Base-by-base conservation (phyloP, 2,888 invertebrate genomes). In the Boloria euphrosyne region DNA sequence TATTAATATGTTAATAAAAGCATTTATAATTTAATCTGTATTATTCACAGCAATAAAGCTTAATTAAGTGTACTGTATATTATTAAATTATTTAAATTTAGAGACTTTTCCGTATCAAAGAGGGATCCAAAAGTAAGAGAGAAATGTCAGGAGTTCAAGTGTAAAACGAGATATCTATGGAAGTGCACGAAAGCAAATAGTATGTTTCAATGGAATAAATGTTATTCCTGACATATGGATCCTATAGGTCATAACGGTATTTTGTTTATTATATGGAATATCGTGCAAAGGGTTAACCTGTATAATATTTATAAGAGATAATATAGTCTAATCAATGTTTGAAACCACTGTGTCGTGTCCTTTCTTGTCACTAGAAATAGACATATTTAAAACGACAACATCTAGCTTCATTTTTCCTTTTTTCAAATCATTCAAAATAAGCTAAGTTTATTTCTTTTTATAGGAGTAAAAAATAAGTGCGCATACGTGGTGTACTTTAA, bases 101-200 rank as follows among this genome's bases (percentile, higher is more conserved):
- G 55, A 43, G 61, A 65, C 62, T 62, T 55, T 60, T 53, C 27
- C 52, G 67, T 65, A 62, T 67, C 54, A 62, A 44, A 55, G 62
- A 52, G 59, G 50, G 65, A 61, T 66, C 22, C 62, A 62, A 17
- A 65, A 65, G 64, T 62, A 61, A 61, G 64, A 59, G 64, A 62
- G 61, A 64, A 61, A 66, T 64, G 64, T 70, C 70, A 68, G 61
- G 50, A 66, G 68, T 68, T 68, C 66, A 66, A 70, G 54, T 57
- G 60, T 67, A 65, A 65, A 68, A 62, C 68, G 70, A 68, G 67
- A 70, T 67, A 70, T 67, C 65, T 70, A 67, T 70, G 65, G 69
- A 70, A 65, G 65, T 70, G 70, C 70, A 70, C 67, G 68, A 68
- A 66, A 52, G 70, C 66, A 61, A 63, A 70, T 63, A 68, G 63